Conservation (phyloP, 1,140 invertebrate genomes). For the Sminthurides bifidus region DNA sequence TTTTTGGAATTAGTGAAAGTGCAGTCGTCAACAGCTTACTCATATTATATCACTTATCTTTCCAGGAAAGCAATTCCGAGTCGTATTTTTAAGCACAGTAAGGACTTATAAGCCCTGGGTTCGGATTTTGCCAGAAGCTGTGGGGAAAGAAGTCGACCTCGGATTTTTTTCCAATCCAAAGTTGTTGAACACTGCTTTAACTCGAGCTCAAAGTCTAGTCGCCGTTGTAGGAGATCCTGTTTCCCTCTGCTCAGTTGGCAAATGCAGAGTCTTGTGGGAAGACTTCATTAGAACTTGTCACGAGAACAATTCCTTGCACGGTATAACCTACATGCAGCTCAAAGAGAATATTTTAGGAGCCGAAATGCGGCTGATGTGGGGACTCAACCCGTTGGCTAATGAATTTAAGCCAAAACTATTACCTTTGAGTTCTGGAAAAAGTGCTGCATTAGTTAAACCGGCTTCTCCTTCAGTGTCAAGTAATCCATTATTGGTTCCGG, state of each 20-base stretch:
- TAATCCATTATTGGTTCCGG: too few relatives aligned
- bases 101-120: slow-evolving; percentile 60
- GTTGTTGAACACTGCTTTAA: slow-evolving; percentile 74
- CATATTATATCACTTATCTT: slow-evolving; percentile 10
- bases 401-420: slow-evolving; percentile 14
- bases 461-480: too few relatives aligned
- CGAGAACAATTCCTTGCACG: slow-evolving; percentile 59
- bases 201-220: slow-evolving; percentile 71
- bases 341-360: slow-evolving; percentile 56
- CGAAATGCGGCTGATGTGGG: slow-evolving; percentile 59
- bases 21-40: neutral
- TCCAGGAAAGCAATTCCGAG: slow-evolving; percentile 68
- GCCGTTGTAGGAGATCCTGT: slow-evolving; percentile 79
- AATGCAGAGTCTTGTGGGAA: slow-evolving; percentile 73
- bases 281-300: slow-evolving; percentile 62
- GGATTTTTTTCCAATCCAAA: slow-evolving; percentile 77
- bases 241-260: slow-evolving; percentile 66
- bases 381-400: slow-evolving; percentile 62
- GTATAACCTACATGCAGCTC: slow-evolving; percentile 56
- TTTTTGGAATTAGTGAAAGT: neutral
- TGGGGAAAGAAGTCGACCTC: slow-evolving; percentile 56
- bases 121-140: slow-evolving; percentile 35
- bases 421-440: too few relatives aligned
- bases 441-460: too few relatives aligned
- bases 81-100: slow-evolving; percentile 72